These are phyloP conservation scores for Conchocele bisecta DNA, from an alignment of 2,888 invertebrate species.

Conservation along the genomic window DNA sequence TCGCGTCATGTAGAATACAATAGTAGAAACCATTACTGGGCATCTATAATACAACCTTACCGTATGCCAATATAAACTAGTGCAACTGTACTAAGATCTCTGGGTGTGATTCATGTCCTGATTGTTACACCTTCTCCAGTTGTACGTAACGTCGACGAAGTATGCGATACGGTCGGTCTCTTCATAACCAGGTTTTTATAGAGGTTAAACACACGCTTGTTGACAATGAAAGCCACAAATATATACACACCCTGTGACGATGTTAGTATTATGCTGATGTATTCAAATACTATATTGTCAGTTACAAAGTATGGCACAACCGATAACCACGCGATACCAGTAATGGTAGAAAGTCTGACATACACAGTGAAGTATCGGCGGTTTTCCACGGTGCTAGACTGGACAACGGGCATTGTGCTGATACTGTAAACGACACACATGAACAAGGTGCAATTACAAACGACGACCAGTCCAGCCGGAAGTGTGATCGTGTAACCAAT, in stretches of 20 bases:
- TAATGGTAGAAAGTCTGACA: conserved; percentile 38
- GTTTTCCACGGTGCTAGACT: conserved; percentile 25
- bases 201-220: conserved; percentile 12
- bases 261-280: conserved; percentile 31
- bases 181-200: no score
- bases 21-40: no score
- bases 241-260: conserved; percentile 42
- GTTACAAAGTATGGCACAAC: conserved; percentile 35
- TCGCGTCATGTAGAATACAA: no score
- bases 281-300: conserved; percentile 7
- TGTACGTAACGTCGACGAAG: no score
- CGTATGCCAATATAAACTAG: no score
- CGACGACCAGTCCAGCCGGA: conserved; percentile 21
- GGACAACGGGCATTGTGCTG: neutral
- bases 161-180: no score
- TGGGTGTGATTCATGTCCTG: no score
- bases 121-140: no score
- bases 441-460: conserved; percentile 29
- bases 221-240: conserved; percentile 39
- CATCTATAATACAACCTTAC: no score
- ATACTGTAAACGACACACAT: conserved; percentile 22
- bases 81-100: no score
- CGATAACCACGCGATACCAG: conserved; percentile 44
- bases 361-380: conserved; percentile 26
- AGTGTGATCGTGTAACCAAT: conserved; percentile 28